Base-by-base conservation (phyloP, 2,797 vertebrate species). In the Chelon auratus region DNA sequence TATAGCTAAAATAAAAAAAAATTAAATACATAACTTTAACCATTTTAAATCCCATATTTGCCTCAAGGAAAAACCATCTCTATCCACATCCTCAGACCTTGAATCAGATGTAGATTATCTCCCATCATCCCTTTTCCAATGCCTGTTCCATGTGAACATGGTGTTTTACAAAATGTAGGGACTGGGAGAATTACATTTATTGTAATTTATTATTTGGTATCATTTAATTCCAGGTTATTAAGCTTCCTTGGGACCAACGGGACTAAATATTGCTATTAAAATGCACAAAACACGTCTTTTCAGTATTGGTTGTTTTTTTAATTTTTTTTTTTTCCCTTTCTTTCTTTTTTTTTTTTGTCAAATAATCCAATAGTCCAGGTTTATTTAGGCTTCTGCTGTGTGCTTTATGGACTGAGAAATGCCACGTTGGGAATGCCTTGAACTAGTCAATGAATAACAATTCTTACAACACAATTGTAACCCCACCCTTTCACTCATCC, bases 391-490 rank as follows among this genome's bases (percentile, higher is more conserved):
- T 68, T 55, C 68, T 58, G 36, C 37, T 79, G 22, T 36, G 50
- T 64, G 71, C 57, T 79, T 83, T 73, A 78, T 76, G 61, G 58
- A 70, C 69, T 73, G 61, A 67, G 50, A 77, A 78, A 77, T 7
- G 24, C 22, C 20, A 57, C 22, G 54, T 68, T 56, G 36, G 53
- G 55, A 43, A 75, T 8, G 9, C 56, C 52, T 1, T 6, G 42
- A 50, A 37, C 20, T 10, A 62, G 88, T 88, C 66, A 89, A 86
- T 91, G 73, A 89, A 75, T 89, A 80, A 82, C 82, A 75, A 57
- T 65, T 42, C 63, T 78, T 62, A 60, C 73, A 79, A 78, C 66
- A 81, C 72, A 78, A 76, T 67, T 62, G 82, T 75, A 55, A 8
- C 39, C 15, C 9, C 5, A 20, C 26, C 59, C 26, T 55, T 50